These are phyloP conservation scores for Willisornis vidua DNA, from an alignment of 2,113 vertebrate genomes.

Conservation along the genomic window DNA sequence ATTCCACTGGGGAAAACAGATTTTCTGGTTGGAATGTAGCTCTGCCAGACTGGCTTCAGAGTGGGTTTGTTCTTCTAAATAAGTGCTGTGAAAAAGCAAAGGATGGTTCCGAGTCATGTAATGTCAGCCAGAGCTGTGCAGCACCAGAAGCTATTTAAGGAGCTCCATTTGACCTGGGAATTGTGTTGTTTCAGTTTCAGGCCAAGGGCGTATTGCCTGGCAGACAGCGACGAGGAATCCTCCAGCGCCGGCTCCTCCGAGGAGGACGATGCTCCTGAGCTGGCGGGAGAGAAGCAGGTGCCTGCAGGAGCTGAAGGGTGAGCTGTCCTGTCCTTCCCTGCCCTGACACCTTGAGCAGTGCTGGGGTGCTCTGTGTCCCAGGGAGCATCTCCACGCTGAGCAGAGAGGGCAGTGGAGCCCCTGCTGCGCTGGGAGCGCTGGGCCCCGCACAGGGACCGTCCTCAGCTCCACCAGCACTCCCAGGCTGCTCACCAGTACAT, in stretches of 20 bases:
- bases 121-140: background rate
- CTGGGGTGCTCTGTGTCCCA: background rate
- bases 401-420: background rate
- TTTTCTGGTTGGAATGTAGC: background rate
- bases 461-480: background rate
- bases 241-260: conserved; percentile 98
- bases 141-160: background rate
- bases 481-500: background rate
- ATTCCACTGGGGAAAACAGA: background rate
- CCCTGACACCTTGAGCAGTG: background rate
- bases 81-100: background rate
- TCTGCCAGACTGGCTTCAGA: background rate
- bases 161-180: conserved; percentile 25
- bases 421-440: background rate
- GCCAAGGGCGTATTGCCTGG: conserved; percentile 91
- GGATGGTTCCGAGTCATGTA: background rate
- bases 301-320: conserved; percentile 88
- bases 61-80: background rate
- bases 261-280: conserved; percentile 90
- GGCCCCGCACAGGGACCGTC: background rate
- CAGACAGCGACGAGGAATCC: conserved; percentile 97
- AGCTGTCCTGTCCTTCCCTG: conserved; percentile 34
- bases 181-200: conserved; percentile 77
- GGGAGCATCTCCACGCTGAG: background rate
- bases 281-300: conserved; percentile 83